Evolutionary conservation across 2,888 invertebrate genomes (phyloP), one percentile per base, ranked within the genome.

Genomic region (Drosophila pegasa): DNA sequence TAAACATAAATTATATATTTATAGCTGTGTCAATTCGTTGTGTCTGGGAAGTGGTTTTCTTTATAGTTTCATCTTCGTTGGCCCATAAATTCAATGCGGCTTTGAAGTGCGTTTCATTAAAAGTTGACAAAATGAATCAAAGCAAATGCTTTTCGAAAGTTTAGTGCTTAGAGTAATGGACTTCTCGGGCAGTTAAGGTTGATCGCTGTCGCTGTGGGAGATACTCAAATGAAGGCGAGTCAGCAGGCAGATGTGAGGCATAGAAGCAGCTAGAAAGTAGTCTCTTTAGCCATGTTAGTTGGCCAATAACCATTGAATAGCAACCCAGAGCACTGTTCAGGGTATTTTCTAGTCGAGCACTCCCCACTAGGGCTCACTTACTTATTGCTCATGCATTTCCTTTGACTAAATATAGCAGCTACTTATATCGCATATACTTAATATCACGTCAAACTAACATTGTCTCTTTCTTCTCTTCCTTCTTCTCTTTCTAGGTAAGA

Each of bases 401-500:
- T 6, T 16, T 27, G 10, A 10, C 18, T 51, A 37, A 12, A 25
- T 52, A 50, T 31, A 31, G 5, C 45, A 50, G 16, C 20, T 25
- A 27, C 38, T 35, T 41, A 16, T 45, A 45, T 35, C 45, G 10
- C 5, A 27, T 18, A 58, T 55, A 31, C 35, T 8, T 18, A 6
- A 9, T 48, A 33, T 67, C 41, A 16, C 43, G 35, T 61, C 27
- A 56, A 56, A 80, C 75, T 85, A 66, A 79, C 59, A 68, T 37
- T 47, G 45, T 41, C 16, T 29, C n/a, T 48, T 9, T 33, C 8
- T 59, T n/a, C 16, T 47, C 8, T 29, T 47, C 47, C 31, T 25
- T 43, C 38, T 57, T 80, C 51, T 87, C 59, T 66, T 84, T 84
- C 47, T 61, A 75, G 88, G 84, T 84, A 87, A 84, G 84, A 77